Evolutionary conservation across 2,797 vertebrate species (phyloP).

Genomic region (Mastacembelus armatus): DNA sequence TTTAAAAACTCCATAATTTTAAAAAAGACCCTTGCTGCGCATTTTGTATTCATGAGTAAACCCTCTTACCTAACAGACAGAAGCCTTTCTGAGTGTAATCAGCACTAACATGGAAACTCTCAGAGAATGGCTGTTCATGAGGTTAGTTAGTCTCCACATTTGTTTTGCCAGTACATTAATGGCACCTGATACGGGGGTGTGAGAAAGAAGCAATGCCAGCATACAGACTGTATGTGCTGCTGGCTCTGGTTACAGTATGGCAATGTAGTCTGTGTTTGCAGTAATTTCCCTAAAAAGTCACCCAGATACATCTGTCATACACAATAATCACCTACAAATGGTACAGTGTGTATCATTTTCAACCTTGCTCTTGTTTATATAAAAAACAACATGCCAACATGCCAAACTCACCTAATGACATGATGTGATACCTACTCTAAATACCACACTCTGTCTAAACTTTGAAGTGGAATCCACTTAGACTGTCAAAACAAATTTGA

Average conservation of each 20-base stretch:
- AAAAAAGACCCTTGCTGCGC: constrained; percentile 63
- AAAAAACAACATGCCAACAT: constrained; percentile 25
- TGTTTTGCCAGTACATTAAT: constrained; percentile 52
- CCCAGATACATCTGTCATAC: constrained; percentile 31
- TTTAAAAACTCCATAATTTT: constrained; percentile 69
- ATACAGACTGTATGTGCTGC: constrained; percentile 51
- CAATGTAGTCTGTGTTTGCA: constrained; percentile 54
- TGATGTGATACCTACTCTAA: constrained; percentile 40
- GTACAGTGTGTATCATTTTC: constrained; percentile 18
- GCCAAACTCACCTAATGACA: constrained; percentile 21
- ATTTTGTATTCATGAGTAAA: constrained; percentile 61
- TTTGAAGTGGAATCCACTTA: constrained; percentile 34
- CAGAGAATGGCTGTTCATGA: constrained; percentile 59
- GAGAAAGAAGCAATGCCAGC: constrained; percentile 46
- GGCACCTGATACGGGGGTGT: constrained; percentile 60
- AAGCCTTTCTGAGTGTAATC: constrained; percentile 58
- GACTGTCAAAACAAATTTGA: constrained; percentile 56
- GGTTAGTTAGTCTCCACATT: constrained; percentile 39
- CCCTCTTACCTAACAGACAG: constrained; percentile 46
- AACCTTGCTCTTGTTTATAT: constrained; percentile 14
- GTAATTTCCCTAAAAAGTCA: constrained; percentile 43
- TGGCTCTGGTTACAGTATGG: constrained; percentile 40
- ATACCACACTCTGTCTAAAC: constrained; percentile 41
- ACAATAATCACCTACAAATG: constrained; percentile 17
- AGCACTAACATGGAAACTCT: constrained; percentile 51